Base-by-base conservation (phyloP, 2,113 vertebrate species). In the Bettongia penicillata region DNA sequence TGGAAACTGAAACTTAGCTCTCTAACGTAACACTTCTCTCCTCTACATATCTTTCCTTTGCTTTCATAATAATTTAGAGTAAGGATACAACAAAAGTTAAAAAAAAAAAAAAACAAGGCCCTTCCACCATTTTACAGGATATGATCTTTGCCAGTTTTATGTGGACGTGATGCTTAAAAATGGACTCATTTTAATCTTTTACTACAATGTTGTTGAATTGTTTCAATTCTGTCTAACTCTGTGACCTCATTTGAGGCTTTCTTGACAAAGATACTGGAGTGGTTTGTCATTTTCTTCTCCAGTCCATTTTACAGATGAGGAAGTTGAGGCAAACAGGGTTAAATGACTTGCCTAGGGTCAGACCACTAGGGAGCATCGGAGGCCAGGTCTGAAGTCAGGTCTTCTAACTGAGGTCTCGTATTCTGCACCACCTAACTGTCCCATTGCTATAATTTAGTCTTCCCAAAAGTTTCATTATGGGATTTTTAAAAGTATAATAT, bases 1-100 rank as follows among this genome's bases (percentile, higher is more conserved):
- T 95, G 14, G 90, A 95, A 96, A 91, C 52, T 49, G 22, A 96
- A 96, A 94, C 5, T 28, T 10, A 25, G 43, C 91, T 10, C 43
- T 84, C 94, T 91, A n/a, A 57, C 37, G 19, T 93, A 55, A 2
- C 68, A 90, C 1, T 8, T 25, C 23, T 23, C 94, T 47, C 51
- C 61, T 94, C 16, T 52, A 16, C 37, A 68, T 51, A 48, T 90
- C 91, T 43, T 93, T 95, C 22, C 8, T 52, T 53, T 92, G 53
- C 16, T 7, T 37, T 91, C 43, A 37, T 84, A 68, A 37, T 91
- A 90, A 95, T 91, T 68, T 95, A 90, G n/a, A 43, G 12, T 24
- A 94, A 91, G n/a, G n/a, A 95, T 77, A 53, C 12, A 8, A 0
- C 51, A 89, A 19, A 43, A 84, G 6, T 43, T 3, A 77, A 43